Conservation (phyloP, 2,113 vertebrate genomes). For the Chamaea fasciata region DNA sequence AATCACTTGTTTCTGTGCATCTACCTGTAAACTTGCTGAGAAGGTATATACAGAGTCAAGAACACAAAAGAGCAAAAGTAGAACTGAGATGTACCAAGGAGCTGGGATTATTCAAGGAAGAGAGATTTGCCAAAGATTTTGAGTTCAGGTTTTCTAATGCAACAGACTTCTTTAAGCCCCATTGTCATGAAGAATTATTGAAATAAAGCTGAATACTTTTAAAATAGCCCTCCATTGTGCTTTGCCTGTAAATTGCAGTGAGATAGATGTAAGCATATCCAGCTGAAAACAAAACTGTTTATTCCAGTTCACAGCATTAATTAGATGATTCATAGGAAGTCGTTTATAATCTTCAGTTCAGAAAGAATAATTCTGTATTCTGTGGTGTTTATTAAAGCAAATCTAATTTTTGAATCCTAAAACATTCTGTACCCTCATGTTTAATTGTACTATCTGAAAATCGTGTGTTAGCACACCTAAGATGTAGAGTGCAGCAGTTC, state of each 20-base stretch:
- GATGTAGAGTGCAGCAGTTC: neutral
- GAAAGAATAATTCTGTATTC: neutral
- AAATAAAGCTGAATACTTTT: neutral
- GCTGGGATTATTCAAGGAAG: neutral
- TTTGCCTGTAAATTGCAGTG: neutral
- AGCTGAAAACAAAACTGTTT: neutral
- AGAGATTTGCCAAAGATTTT: neutral
- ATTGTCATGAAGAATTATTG: neutral
- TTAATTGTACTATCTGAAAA: neutral
- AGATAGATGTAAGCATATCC: neutral
- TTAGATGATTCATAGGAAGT: neutral
- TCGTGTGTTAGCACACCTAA: neutral
- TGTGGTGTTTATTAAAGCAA: neutral
- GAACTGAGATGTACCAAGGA: neutral
- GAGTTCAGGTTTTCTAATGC: neutral
- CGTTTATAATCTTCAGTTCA: neutral
- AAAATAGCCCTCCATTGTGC: neutral
- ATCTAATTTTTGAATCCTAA: neutral
- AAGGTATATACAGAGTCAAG: neutral
- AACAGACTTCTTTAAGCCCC: neutral
- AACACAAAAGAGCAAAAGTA: neutral
- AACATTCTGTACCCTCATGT: neutral
- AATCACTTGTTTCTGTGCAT: neutral
- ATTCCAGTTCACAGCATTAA: neutral
- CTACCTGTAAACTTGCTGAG: neutral